Evolutionary conservation across 2,888 invertebrate species (phyloP).

Genomic region (Chrysolina oricalcia): DNA sequence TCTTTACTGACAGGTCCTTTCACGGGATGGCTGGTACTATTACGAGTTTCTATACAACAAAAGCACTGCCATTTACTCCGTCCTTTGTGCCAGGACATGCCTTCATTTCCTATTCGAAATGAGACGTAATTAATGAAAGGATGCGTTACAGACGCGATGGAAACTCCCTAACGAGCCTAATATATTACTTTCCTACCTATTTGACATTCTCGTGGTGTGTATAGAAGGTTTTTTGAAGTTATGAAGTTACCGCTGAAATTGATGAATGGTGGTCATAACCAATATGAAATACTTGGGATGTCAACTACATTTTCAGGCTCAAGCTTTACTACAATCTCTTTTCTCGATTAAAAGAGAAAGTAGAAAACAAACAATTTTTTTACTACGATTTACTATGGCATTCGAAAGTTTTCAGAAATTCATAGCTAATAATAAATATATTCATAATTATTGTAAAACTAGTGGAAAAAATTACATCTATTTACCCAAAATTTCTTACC

Average conservation of each 20-base stretch:
- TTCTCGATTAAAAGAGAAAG: too few species aligned
- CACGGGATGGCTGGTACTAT: conserved; percentile 25
- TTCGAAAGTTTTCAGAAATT: too few species aligned
- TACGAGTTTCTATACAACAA: conserved; percentile 33
- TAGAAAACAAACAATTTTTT: too few species aligned
- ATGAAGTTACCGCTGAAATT: not conserved
- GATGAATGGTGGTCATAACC: not conserved
- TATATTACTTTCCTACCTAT: conserved; percentile 35
- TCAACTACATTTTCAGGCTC: too few species aligned
- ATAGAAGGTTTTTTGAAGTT: conserved; percentile 9
- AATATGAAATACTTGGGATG: too few species aligned
- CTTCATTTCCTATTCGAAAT: conserved; percentile 35
- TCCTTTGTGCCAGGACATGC: conserved; percentile 32
- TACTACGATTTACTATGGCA: too few species aligned
- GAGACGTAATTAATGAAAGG: conserved; percentile 37
- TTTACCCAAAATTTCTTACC: too few species aligned
- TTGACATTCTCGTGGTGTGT: conserved; percentile 25
- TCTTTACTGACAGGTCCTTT: conserved; percentile 21
- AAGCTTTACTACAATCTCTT: too few species aligned
- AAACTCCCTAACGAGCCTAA: conserved; percentile 34
- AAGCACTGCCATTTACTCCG: conserved; percentile 21
- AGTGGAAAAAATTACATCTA: too few species aligned
- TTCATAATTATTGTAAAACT: too few species aligned
- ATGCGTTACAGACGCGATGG: conserved; percentile 35
- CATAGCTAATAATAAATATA: too few species aligned